Evolutionary conservation across 2,113 vertebrate species (phyloP), one percentile per base, ranked within the genome.

Genomic region (Vidua macroura): DNA sequence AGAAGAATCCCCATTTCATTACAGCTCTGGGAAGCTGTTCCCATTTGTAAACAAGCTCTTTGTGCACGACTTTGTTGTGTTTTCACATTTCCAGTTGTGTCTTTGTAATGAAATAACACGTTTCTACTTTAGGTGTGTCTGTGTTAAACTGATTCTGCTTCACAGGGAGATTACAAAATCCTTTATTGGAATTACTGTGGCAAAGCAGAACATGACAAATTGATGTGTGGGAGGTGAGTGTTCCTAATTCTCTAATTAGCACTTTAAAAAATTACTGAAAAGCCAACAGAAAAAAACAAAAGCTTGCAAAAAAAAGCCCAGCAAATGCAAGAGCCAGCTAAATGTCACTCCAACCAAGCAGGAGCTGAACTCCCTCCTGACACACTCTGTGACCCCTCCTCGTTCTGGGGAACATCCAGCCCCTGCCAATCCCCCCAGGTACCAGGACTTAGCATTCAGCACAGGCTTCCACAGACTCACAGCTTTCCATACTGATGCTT

Each of bases 171-270:
- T 20, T 49, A 41, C 70, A 24, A 73, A 86, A 92, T 58, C 41
- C 74, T 55, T 52, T 43, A 62, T 39, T 86, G 94, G 70, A 70
- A 90, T 87, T 67, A 73, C 74, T 13, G 63, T 89, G 37, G 70
- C 62, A 92, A 83, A 90, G 87, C 88, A 85, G 58, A 94, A 93
- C 64, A 84, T 83, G 73, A 95, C 80, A 88, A 78, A 96, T 89
- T 68, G 51, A n/a, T 89, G 92, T 43, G 48, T 93, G 52, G 89
- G 66, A 60, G 67, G 55, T 90, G 64, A n/a, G 80, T 24, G 84
- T 52, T 41, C 72, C 87, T 97, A 94, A 90, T 96, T 96, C 75
- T 95, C 88, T 91, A 95, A 95, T 95, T 95, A 87, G 53, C 48
- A 8, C 46, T 86, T 81, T 9, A 52, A 93, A 77, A 93, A 85